phyloP scores from a whole-genome alignment of 2,113 vertebrate species.

The Hypomesus transpacificus region DNA sequence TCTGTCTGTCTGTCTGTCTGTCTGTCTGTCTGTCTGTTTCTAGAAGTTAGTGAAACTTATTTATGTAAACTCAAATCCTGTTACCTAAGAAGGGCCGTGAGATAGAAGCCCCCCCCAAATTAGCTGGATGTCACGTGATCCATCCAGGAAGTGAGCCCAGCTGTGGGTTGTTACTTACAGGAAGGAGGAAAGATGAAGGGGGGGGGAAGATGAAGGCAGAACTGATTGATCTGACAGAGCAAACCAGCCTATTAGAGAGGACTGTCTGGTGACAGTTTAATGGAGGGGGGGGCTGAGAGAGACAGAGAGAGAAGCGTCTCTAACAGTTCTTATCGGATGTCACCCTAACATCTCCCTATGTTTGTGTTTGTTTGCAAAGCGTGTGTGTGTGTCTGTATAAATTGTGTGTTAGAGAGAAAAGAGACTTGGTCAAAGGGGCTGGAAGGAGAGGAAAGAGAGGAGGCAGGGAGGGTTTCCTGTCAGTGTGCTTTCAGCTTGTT shows the following conservation, averaged over 20 bases:
- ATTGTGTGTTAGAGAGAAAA: no score
- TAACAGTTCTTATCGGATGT: no score
- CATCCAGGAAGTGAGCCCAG: neutral
- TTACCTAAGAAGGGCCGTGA: no score
- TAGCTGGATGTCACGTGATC: neutral
- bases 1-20: constrained; percentile 1
- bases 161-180: neutral
- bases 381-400: no score
- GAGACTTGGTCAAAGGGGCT: neutral
- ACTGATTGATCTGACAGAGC: constrained; percentile 37
- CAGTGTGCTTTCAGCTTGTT: no score
- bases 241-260: constrained; percentile 21
- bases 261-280: constrained; percentile 28
- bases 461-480: neutral
- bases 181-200: constrained; percentile 1
- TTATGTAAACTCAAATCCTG: no score
- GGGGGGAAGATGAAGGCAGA: neutral
- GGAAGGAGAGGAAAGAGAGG: constrained; percentile 12
- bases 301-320: neutral
- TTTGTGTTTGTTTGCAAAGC: no score
- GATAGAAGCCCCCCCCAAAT: no score
- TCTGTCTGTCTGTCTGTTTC: neutral
- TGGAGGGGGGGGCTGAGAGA: constrained; percentile 2
- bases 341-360: no score
- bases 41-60: no score